Conservation (phyloP, 1,140 invertebrate genomes). For the Panagrolaimus sp. region DNA sequence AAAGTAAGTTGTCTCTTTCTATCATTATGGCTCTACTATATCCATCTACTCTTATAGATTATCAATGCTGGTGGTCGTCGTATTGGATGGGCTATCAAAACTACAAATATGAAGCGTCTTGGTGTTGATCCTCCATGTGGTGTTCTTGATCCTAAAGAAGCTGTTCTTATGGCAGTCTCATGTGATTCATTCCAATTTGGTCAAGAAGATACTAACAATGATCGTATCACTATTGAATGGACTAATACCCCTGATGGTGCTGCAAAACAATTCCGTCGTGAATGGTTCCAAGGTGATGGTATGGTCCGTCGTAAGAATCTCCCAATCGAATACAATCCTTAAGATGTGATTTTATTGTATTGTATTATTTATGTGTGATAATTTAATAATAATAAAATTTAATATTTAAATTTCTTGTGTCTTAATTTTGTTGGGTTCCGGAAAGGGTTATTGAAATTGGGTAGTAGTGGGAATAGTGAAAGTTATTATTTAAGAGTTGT, state of each 20-base stretch:
- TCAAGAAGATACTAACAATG: slow-evolving; percentile 43
- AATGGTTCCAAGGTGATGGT: slow-evolving; percentile 45
- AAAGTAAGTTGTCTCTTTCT: background rate
- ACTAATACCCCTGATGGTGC: slow-evolving; percentile 42
- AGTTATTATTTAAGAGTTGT: too few relatives aligned
- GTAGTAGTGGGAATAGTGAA: too few relatives aligned
- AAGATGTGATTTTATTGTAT: background rate
- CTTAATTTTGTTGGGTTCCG: too few relatives aligned
- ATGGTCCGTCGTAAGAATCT: slow-evolving; percentile 47
- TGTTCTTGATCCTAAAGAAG: slow-evolving; percentile 42
- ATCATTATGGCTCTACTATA: background rate
- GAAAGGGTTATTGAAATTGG: too few relatives aligned
- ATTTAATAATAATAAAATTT: too few relatives aligned
- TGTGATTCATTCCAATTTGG: slow-evolving; percentile 41
- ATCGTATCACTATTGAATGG: slow-evolving; percentile 47
- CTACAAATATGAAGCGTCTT: slow-evolving; percentile 35
- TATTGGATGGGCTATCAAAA: slow-evolving; percentile 45
- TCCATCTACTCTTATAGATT: slow-evolving; percentile 24
- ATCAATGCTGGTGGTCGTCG: slow-evolving; percentile 38
- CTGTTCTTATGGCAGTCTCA: slow-evolving; percentile 35
- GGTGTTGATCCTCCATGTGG: slow-evolving; percentile 34
- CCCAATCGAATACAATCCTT: slow-evolving; percentile 44
- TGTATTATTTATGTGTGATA: background rate
- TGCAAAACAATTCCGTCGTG: slow-evolving; percentile 38
- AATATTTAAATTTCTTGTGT: too few relatives aligned